Percentiles rank a stretch among this genome's conserved stretches.
Conservation (phyloP, 2,113 vertebrate species). For the Urocitellus parryii region DNA sequence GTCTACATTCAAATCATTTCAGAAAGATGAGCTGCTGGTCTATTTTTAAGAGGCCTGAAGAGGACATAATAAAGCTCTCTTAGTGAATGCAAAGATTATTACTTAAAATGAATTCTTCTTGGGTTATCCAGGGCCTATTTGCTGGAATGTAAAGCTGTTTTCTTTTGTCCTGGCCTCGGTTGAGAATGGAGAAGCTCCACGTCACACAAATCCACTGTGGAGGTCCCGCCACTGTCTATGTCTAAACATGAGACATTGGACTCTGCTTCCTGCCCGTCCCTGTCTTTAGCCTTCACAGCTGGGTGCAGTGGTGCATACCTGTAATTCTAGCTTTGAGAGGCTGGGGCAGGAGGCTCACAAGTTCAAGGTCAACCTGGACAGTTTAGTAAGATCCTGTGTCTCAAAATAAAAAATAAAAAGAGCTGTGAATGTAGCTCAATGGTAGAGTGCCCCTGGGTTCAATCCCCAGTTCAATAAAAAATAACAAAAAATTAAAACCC, state of each 20-base stretch:
- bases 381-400: no score
- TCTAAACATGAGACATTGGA: not conserved
- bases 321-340: no score
- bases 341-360: no score
- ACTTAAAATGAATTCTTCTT: conserved; percentile 43
- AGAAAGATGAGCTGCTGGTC: not conserved
- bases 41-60: not conserved
- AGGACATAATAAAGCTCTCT: conserved; percentile 29
- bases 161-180: not conserved
- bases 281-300: not conserved
- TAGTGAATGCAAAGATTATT: conserved; percentile 25
- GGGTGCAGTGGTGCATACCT: no score
- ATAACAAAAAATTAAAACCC: no score
- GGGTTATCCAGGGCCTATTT: not conserved
- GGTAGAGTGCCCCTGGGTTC: no score
- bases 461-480: no score
- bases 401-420: no score
- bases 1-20: not conserved
- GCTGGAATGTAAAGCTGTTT: not conserved
- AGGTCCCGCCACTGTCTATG: not conserved
- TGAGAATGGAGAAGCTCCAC: no score
- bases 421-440: no score
- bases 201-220: not conserved
- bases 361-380: no score
- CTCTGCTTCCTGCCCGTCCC: no score